Percentiles rank a stretch among this genome's conserved stretches.
These are phyloP conservation scores for Trichomycterus rosablanca DNA, from an alignment of 2,113 vertebrate species.

Conservation along the genomic window DNA sequence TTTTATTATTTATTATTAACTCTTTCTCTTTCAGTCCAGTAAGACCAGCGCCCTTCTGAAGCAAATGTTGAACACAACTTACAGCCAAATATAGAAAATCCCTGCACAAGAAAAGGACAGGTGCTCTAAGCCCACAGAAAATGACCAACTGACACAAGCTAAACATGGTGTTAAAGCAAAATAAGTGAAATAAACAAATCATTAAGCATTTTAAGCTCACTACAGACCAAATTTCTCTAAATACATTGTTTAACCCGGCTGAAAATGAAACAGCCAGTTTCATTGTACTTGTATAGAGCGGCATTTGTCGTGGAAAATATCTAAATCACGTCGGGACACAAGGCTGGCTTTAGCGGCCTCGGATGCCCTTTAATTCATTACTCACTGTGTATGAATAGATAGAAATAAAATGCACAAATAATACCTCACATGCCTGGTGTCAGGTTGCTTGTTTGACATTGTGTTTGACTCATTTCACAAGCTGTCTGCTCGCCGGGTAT, in stretches of 20 bases:
- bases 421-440: slow-evolving; percentile 37
- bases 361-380: slow-evolving; percentile 59
- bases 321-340: slow-evolving; percentile 43
- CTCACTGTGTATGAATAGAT: slow-evolving; percentile 62
- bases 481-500: slow-evolving; percentile 27
- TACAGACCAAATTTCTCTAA: background rate
- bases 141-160: slow-evolving; percentile 58
- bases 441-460: slow-evolving; percentile 42
- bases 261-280: slow-evolving; percentile 33
- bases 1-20: slow-evolving; percentile 1
- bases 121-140: slow-evolving; percentile 65
- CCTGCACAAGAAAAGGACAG: slow-evolving; percentile 71
- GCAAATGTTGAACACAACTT: slow-evolving; percentile 56
- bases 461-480: slow-evolving; percentile 48
- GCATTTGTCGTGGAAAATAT: slow-evolving; percentile 44
- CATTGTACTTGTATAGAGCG: slow-evolving; percentile 23
- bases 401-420: slow-evolving; percentile 51
- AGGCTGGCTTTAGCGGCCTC: slow-evolving; percentile 36
- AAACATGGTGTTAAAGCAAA: slow-evolving; percentile 67
- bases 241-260: background rate
- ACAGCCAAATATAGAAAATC: slow-evolving; percentile 78
- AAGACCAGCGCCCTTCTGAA: slow-evolving; percentile 53
- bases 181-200: slow-evolving; percentile 56
- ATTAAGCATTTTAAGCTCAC: slow-evolving; percentile 24
- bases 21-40: slow-evolving; percentile 29